Percentiles rank a stretch among this genome's conserved stretches.
phyloP scores from a whole-genome alignment of 2,888 invertebrate species.

The Disparrhopalites patrizii region DNA sequence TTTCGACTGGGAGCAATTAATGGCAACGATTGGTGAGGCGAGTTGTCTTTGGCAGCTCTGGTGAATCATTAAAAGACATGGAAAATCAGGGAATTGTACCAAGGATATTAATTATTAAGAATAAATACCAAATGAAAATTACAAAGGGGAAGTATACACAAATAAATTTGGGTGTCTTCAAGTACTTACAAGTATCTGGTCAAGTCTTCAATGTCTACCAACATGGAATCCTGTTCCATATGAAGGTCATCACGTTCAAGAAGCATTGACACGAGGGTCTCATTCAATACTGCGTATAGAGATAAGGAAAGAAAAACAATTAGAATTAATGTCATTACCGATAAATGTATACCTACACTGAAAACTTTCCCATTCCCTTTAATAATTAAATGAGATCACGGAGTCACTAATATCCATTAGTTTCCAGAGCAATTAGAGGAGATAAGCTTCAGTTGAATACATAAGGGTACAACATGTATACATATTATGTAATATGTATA shows the following conservation, averaged over 20 bases:
- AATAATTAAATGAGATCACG: constrained; percentile 20
- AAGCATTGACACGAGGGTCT: constrained; percentile 79
- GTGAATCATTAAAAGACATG: not conserved
- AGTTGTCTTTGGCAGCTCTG: constrained; percentile 49
- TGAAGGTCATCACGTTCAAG: constrained; percentile 92
- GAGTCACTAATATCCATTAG: not conserved
- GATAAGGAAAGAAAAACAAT: too few species aligned
- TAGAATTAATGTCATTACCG: too few species aligned
- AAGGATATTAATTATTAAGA: too few species aligned
- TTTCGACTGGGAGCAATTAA: constrained; percentile 44
- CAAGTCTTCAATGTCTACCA: constrained; percentile 94
- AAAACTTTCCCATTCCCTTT: too few species aligned
- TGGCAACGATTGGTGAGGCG: constrained; percentile 48
- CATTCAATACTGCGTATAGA: constrained; percentile 66
- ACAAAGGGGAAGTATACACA: not conserved
- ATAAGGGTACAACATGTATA: not conserved
- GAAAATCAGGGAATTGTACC: too few species aligned
- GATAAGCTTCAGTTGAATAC: not conserved
- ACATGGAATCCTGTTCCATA: constrained; percentile 97
- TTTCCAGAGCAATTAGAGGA: not conserved
- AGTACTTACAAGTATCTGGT: constrained; percentile 76
- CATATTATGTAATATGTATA: not conserved
- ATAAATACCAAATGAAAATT: too few species aligned
- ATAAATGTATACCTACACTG: too few species aligned
- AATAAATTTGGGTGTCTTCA: not conserved